phyloP scores from a whole-genome alignment of 2,888 invertebrate genomes.

The Sphaerophoria rueppellii region DNA sequence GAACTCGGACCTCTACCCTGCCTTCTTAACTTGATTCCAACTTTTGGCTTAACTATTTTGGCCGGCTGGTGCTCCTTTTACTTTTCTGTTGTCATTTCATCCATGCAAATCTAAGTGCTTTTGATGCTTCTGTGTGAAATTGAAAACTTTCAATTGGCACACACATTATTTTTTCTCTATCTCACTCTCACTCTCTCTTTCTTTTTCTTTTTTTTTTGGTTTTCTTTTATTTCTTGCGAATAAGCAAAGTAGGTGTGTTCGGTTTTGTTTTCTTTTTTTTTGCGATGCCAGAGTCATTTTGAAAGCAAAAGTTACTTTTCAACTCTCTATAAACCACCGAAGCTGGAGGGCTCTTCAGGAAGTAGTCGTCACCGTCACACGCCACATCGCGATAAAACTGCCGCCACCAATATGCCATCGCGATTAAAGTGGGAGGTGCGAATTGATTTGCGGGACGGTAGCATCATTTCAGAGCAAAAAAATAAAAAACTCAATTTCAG shows the following conservation, averaged over 20 bases:
- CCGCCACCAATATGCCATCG: not conserved
- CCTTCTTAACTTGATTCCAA: not conserved
- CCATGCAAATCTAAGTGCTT: conserved; percentile 51
- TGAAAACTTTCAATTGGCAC: conserved; percentile 71
- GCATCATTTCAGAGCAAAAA: not conserved
- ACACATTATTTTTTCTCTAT: conserved; percentile 42
- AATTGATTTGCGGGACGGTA: not conserved
- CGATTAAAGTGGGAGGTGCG: conserved; percentile 3
- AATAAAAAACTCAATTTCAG: conserved; percentile 63
- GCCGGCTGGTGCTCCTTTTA: conserved; percentile 13
- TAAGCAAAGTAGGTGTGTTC: not conserved
- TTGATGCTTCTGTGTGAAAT: conserved; percentile 51
- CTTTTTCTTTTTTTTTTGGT: not conserved
- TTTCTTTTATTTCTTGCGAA: not conserved
- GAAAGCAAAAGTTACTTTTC: conserved; percentile 71
- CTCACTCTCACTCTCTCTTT: not conserved
- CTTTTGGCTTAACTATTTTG: not conserved
- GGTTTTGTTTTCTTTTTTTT: not conserved
- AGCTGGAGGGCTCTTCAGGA: conserved; percentile 40
- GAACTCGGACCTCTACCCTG: not conserved
- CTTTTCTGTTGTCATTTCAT: conserved; percentile 36
- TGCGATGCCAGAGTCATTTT: conserved; percentile 36
- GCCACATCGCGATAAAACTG: not conserved
- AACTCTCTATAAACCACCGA: conserved; percentile 40
- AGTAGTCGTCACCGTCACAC: not conserved